Percentiles rank a stretch among this genome's conserved stretches.
phyloP scores from a whole-genome alignment of 2,797 vertebrate genomes.

The Florisuga fusca region DNA sequence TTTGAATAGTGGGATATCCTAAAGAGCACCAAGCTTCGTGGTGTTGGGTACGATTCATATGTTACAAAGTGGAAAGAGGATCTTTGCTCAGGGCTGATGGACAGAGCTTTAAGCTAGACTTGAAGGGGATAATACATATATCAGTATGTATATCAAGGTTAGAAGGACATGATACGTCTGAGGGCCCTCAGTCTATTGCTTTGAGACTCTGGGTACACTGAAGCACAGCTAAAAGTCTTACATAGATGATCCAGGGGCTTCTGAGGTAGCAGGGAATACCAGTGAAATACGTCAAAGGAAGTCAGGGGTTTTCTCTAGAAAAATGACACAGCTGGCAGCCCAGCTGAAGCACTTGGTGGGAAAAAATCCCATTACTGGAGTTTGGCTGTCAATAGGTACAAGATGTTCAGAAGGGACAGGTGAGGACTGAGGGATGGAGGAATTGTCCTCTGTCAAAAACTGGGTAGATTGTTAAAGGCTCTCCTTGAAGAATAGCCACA shows the following conservation, averaged over 20 bases:
- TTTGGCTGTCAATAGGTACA: neutral
- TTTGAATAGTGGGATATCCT: neutral
- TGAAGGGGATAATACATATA: no score
- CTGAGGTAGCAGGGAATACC: neutral
- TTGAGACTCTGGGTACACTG: neutral
- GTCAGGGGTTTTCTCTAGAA: neutral
- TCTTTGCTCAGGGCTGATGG: neutral
- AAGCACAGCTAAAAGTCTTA: neutral
- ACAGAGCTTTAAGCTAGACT: neutral
- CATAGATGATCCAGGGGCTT: no score
- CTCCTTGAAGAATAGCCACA: neutral
- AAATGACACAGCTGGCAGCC: neutral
- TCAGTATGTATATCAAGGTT: neutral
- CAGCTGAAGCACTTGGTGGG: neutral
- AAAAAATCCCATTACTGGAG: neutral
- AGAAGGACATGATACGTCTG: neutral
- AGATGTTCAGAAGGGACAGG: neutral
- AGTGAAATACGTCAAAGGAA: neutral
- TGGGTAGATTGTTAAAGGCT: neutral
- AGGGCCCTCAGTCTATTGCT: neutral
- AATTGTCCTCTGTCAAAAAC: neutral
- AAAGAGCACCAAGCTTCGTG: neutral
- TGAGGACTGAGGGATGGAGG: rapidly evolving
- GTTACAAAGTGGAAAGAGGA: neutral
- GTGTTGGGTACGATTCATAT: neutral